Evolutionary conservation across 1,140 invertebrate genomes (phyloP).

Genomic region (roundworm (Caenorhabditis elegans)): WBcel235 BX284606.5:8193001-8193500

Average conservation of each 20-base stretch:
- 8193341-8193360: neutral
- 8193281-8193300: slow-evolving; percentile 37
- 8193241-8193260: neutral
- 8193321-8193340: neutral
- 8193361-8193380: neutral
- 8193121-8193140: neutral
- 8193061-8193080: too few relatives aligned
- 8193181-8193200: slow-evolving; percentile 21
- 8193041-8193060: too few relatives aligned
- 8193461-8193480: neutral
- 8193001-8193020: too few relatives aligned
- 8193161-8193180: neutral
- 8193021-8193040: too few relatives aligned
- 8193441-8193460: neutral
- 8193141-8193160: neutral
- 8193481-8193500: neutral
- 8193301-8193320: slow-evolving; percentile 13
- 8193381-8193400: neutral
- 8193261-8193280: slow-evolving; percentile 24
- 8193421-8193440: neutral
- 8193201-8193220: slow-evolving; percentile 18
- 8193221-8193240: neutral
- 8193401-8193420: neutral
- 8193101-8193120: too few relatives aligned
- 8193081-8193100: too few relatives aligned